phyloP scores from a whole-genome alignment of 2,888 invertebrate species.

The Unio pictorum region DNA sequence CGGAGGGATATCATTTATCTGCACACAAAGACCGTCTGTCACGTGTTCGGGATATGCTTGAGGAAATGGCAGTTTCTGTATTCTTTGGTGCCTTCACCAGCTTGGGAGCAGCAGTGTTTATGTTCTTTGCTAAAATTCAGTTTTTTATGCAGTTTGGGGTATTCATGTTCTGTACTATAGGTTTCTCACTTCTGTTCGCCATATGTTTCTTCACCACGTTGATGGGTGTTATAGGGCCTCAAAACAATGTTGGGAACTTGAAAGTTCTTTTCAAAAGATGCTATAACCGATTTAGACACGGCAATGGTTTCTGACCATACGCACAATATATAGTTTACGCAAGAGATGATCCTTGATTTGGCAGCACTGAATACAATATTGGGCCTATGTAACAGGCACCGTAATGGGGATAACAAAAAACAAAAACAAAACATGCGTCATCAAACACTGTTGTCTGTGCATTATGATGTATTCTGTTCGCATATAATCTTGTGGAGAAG shows the following conservation, averaged over 20 bases:
- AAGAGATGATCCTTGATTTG: no score
- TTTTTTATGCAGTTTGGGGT: conserved; percentile 65
- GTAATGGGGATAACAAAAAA: no score
- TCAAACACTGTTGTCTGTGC: no score
- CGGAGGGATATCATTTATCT: conserved; percentile 53
- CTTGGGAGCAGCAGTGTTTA: conserved; percentile 58
- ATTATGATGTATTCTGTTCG: no score
- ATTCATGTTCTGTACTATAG: conserved; percentile 62
- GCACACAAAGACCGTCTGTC: conserved; percentile 33
- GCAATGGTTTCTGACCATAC: no score
- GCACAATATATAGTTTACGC: no score
- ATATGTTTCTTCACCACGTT: conserved; percentile 55
- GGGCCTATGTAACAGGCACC: no score
- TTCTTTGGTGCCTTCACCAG: conserved; percentile 64
- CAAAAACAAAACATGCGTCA: no score
- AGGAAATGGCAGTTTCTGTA: conserved; percentile 58
- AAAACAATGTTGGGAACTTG: conserved; percentile 35
- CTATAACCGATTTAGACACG: conserved; percentile 9
- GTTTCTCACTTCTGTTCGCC: conserved; percentile 58
- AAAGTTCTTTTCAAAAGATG: conserved; percentile 12
- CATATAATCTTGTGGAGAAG: no score
- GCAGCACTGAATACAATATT: no score
- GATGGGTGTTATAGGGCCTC: conserved; percentile 54
- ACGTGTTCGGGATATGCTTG: conserved; percentile 49
- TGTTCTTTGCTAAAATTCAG: conserved; percentile 56